Evolutionary conservation across 2,113 vertebrate genomes (phyloP).

Genomic region (Nanorana parkeri): DNA sequence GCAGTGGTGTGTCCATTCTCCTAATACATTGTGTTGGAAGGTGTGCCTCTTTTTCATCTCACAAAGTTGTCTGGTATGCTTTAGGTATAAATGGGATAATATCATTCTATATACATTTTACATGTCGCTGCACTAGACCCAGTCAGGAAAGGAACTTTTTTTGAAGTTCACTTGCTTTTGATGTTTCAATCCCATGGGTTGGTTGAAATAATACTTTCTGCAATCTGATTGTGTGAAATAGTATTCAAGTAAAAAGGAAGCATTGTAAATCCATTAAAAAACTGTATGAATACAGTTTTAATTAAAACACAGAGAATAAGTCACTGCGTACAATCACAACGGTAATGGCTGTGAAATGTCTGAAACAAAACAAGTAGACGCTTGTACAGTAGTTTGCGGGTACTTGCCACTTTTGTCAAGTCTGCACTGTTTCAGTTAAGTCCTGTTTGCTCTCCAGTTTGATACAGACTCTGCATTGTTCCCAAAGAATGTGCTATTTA

Average conservation of each 20-base stretch:
- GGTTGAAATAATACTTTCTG: background rate
- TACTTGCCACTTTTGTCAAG: slow-evolving; percentile 26
- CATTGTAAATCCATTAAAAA: too few relatives aligned
- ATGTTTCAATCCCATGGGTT: too few relatives aligned
- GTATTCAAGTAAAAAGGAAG: background rate
- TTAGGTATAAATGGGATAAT: too few relatives aligned
- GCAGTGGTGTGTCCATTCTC: too few relatives aligned
- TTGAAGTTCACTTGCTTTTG: too few relatives aligned
- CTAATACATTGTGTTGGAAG: too few relatives aligned
- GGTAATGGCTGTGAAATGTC: slow-evolving; percentile 26
- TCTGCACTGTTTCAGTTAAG: slow-evolving; percentile 13
- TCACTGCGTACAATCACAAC: slow-evolving; percentile 10
- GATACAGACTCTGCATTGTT: slow-evolving; percentile 42
- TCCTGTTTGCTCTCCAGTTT: background rate
- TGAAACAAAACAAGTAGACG: slow-evolving; percentile 22
- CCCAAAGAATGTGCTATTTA: slow-evolving; percentile 45
- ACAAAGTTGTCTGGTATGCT: too few relatives aligned
- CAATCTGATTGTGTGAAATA: background rate
- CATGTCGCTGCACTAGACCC: too few relatives aligned
- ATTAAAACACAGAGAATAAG: background rate
- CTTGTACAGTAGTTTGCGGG: slow-evolving; percentile 27
- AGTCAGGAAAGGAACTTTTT: too few relatives aligned
- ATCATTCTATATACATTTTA: too few relatives aligned
- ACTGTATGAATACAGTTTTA: background rate
- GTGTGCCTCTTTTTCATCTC: too few relatives aligned